Conservation (phyloP, 2,113 vertebrate genomes). For the Seriola rivoliana region DNA sequence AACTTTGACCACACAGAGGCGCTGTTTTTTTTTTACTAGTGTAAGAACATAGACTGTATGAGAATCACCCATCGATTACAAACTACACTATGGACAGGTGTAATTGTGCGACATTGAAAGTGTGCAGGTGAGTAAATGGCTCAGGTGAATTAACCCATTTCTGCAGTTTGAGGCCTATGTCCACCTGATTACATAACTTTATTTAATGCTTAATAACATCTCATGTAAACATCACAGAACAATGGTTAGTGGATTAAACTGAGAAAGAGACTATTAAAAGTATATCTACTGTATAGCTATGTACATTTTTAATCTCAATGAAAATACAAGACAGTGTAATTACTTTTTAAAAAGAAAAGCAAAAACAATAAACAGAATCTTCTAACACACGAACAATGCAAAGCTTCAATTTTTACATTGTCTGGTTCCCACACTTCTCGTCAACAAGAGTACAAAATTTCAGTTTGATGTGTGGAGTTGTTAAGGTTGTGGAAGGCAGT, state of each 20-base stretch:
- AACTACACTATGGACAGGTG: no score
- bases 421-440: background rate
- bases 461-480: background rate
- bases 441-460: background rate
- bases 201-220: background rate
- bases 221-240: background rate
- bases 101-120: no score
- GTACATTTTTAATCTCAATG: no score
- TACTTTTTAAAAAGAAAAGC: background rate
- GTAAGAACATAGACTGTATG: background rate
- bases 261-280: background rate
- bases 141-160: no score
- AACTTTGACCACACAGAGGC: conserved; percentile 27
- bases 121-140: no score
- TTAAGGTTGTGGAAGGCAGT: background rate
- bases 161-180: no score
- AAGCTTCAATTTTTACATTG: background rate
- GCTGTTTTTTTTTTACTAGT: conserved; percentile 42
- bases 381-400: no score
- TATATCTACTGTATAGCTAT: no score
- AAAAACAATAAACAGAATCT: no score
- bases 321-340: no score
- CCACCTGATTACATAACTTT: background rate
- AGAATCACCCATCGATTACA: no score
- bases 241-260: background rate